Evolutionary conservation across 2,888 invertebrate species (phyloP), one percentile per base, ranked within the genome.

Genomic region (Pseudeuparius sepicola): DNA sequence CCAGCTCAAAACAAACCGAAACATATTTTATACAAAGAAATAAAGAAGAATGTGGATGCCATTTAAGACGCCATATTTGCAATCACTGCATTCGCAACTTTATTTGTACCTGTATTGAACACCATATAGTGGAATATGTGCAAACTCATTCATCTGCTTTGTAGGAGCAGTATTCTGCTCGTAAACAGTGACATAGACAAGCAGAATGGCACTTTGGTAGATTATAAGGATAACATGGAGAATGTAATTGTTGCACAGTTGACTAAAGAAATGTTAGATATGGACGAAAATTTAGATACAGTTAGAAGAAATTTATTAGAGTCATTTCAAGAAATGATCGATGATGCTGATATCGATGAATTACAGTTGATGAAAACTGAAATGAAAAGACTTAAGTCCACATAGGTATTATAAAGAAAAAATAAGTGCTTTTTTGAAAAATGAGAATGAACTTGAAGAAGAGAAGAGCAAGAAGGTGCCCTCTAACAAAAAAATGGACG

Each of bases 51-150:
- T 24, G 24, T 24, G 7, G 4, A 24, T 24, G 24, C 12, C 24
- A 24, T 12, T 4, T 24, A 24, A n/a, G n/a, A n/a, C n/a, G n/a
- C n/a, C n/a, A n/a, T n/a, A n/a, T n/a, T n/a, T n/a, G n/a, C 14
- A 27, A 27, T 27, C 27, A 27, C 11, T 27, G 27, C 12, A 27
- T 27, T 14, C 27, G 14, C 14, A 27, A 27, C 9, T 27, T 27
- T 27, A 9, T 10, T 27, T 27, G 27, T 11, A 27, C 27, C 13
- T 27, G 27, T 10, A 27, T 27, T 27, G 27, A 27, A 27, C 9
- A 4, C 27, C 4, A 12, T 27, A 6, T 14, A 27, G 9, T 27
- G 27, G 27, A 27, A 27, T 27, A 27, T 27, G 27, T 27, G 27
- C 14, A 27, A 27, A 27, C 27, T 14, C 14, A 27, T 27, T 13